Conservation (phyloP, 2,888 invertebrate species). For the Timandra comae region DNA sequence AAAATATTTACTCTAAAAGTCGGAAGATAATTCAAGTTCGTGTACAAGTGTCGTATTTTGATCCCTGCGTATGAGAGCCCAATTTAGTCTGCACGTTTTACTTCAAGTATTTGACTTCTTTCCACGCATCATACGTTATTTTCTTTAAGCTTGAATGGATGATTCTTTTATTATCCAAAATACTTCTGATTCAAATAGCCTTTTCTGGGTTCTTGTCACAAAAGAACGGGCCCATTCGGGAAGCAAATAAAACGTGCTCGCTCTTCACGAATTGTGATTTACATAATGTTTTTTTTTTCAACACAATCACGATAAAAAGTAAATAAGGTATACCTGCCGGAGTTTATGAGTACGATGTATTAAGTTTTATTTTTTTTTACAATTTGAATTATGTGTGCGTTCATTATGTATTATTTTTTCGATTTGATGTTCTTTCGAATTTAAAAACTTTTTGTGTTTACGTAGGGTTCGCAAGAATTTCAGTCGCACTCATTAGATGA, state of each 20-base stretch:
- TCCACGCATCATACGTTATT: slow-evolving; percentile 27
- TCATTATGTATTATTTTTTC: not conserved
- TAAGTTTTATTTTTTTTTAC: slow-evolving; percentile 15
- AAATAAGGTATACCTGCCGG: slow-evolving; percentile 26
- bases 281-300: slow-evolving; percentile 41
- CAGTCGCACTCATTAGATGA: no score
- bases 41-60: no score
- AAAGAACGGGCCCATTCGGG: slow-evolving; percentile 43
- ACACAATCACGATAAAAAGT: slow-evolving; percentile 27
- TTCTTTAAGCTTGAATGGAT: slow-evolving; percentile 41
- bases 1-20: no score
- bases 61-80: slow-evolving; percentile 23
- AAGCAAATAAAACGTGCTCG: slow-evolving; percentile 53
- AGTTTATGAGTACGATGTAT: slow-evolving; percentile 20
- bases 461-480: no score
- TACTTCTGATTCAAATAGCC: slow-evolving; percentile 52
- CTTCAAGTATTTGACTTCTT: slow-evolving; percentile 31
- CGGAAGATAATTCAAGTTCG: no score
- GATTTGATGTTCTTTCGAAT: not conserved
- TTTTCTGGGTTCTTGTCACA: slow-evolving; percentile 46
- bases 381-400: slow-evolving; percentile 5
- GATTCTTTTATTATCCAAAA: slow-evolving; percentile 58
- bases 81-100: slow-evolving; percentile 33
- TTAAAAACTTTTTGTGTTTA: no score
- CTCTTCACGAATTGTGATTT: slow-evolving; percentile 44